Base-by-base conservation (phyloP, 1,140 invertebrate genomes). In the Orius insidiosus region DNA sequence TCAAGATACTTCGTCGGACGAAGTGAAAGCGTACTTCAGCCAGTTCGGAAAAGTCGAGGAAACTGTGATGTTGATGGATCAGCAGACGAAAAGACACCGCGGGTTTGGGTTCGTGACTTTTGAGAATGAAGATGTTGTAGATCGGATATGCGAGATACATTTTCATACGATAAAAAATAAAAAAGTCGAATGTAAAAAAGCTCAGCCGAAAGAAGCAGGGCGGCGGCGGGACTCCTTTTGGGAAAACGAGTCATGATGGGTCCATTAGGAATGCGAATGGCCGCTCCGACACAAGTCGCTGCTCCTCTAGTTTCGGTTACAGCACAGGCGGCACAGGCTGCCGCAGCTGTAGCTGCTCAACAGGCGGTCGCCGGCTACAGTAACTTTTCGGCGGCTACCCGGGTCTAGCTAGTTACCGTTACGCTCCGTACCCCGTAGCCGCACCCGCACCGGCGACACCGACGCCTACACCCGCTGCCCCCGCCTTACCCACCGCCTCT, bases 11-110 rank as follows among this genome's bases (percentile, higher is more conserved):
- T 85, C 82, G 19, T 80, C 82, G 42, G 85, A 90, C 36, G 86
- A 92, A 63, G 85, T 92, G 0, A 85, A 87, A 63, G 79, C 80
- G 13, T 90, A 89, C 63, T 92, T 90, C 68, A 78, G 76, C 54
- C 85, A 89, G 64, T 92, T 88, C 60, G 86, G 86, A 9, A 85
- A 85, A 61, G 85, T 88, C 38, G 85, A 88, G 60, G 87, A 90
- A 60, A 85, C 85, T 11, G n/a, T n/a, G 85, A 89, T 90, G 85
- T 71, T 90, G 53, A 90, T 90, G 85, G 87, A 90, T 62, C 85
- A 90, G 63, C 85, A 89, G 63, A 92, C 86, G 6, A 89, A 88
- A 58, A 75, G 85, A 33, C 85, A 89, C 60, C 71, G 85, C 39
- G 86, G 85, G 43, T 89, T 90, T 61, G 86, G 86, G 8, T 90